Conservation (phyloP, 1,140 invertebrate species). For the Magallana gigas region DNA sequence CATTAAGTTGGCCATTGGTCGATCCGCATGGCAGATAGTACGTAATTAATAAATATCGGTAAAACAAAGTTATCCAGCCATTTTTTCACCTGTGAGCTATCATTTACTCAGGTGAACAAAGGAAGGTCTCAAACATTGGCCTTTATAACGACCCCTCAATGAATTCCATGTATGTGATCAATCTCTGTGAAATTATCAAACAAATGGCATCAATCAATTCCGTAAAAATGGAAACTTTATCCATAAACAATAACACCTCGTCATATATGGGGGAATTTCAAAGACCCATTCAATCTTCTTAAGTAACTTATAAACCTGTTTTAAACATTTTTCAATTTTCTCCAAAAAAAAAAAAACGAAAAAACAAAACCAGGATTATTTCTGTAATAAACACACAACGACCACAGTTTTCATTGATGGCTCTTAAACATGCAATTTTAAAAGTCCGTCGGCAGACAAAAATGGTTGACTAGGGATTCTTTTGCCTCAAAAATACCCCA, state of each 20-base stretch:
- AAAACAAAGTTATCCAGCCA: neutral
- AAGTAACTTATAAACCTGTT: neutral
- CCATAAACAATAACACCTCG: neutral
- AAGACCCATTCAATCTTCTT: neutral
- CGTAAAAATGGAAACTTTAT: neutral
- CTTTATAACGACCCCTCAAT: neutral
- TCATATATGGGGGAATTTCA: neutral
- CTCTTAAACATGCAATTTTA: conserved; percentile 33
- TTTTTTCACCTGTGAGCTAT: neutral
- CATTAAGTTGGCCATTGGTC: neutral
- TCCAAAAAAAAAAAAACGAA: no score
- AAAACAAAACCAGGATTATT: conserved; percentile 2
- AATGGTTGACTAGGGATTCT: neutral
- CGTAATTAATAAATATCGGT: neutral
- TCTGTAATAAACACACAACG: neutral
- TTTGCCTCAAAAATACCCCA: neutral
- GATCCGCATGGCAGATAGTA: neutral
- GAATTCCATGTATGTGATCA: conserved; percentile 1
- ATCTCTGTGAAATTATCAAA: conserved; percentile 31
- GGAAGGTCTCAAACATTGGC: neutral
- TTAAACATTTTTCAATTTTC: neutral
- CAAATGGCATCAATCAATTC: conserved; percentile 26
- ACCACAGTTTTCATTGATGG: conserved; percentile 9
- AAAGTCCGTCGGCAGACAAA: neutral
- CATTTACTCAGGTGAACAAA: neutral